These are phyloP conservation scores for Sclerodermus sp. DNA, from an alignment of 2,888 invertebrate genomes.

Conservation along the genomic window DNA sequence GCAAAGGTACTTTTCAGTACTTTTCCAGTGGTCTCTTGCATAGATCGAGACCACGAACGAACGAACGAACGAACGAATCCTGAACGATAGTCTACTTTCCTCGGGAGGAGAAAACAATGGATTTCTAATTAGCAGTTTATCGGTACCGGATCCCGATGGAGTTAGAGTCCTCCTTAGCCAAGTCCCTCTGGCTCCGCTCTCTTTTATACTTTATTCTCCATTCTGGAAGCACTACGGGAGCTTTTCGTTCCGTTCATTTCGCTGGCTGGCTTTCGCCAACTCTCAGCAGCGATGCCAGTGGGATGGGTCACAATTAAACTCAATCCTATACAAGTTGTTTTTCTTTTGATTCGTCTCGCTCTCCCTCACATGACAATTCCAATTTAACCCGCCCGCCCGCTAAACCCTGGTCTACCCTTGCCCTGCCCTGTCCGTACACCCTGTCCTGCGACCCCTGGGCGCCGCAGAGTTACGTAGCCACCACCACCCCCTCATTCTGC, in stretches of 20 bases:
- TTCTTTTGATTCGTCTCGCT: conserved; percentile 49
- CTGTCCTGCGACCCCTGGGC: too few species aligned
- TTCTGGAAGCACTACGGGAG: conserved; percentile 23
- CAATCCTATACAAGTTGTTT: conserved; percentile 53
- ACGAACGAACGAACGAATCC: too few species aligned
- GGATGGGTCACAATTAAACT: conserved; percentile 44
- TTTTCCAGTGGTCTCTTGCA: too few species aligned
- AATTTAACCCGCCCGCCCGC: conserved; percentile 35
- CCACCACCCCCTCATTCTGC: conserved; percentile 1
- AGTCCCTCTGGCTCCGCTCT: conserved; percentile 6
- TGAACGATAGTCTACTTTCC: too few species aligned
- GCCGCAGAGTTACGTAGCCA: too few species aligned
- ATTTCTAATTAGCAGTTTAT: conserved; percentile 50
- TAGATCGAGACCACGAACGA: too few species aligned
- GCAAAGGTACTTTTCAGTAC: too few species aligned
- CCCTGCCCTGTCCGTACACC: too few species aligned
- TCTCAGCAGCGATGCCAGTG: conserved; percentile 8
- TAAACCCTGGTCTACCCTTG: too few species aligned
- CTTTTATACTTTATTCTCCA: conserved; percentile 21
- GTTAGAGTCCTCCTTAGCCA: conserved; percentile 7
- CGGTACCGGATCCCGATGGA: conserved; percentile 34
- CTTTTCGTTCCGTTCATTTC: conserved; percentile 27
- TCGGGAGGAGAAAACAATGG: conserved; percentile 24
- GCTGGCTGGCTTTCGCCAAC: conserved; percentile 30
- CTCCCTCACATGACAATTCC: conserved; percentile 54